Base-by-base conservation (phyloP, 2,797 vertebrate genomes). In the Poeciliopsis gracilis region DNA sequence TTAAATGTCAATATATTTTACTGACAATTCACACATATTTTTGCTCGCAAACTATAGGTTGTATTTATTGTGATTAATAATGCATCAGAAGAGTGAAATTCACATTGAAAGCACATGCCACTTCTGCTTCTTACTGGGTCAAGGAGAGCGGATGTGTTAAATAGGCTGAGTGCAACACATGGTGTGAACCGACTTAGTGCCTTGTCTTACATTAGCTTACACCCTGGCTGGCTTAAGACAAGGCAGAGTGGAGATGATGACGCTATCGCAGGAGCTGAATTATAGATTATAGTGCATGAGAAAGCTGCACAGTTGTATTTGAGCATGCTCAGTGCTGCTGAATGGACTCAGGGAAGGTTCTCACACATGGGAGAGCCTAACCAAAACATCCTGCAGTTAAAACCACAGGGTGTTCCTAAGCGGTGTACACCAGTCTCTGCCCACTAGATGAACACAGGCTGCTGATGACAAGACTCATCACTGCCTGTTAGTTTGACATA, bases 251-350 rank as follows among this genome's bases (percentile, higher is more conserved):
- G 85, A 84, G 86, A 88, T 86, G 86, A 90, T 91, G 93, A 93
- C 84, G 83, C 82, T 23, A 75, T 82, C 41, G 38, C 79, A 85
- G 87, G 85, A 90, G 90, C 86, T 92, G 85, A 92, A 93, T 93
- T 91, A 92, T 92, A 93, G 85, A 93, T 91, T 87, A 87, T 76
- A 20, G 86, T 85, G 88, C 86, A 86, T 90, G 90, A 83, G 84
- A 76, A 53, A 84, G 46, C 59, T 63, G 81, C 36, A 75, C 30
- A 25, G 67, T 84, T 73, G 85, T 86, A 80, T 87, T 82, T 78
- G 77, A 87, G 82, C 59, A 49, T 75, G 77, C 30, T 43, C 72
- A 83, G 83, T 86, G 83, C 70, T 79, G 82, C 72, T 36, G 47
- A 4, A 47, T 75, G 76, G 73, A 70, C 72, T 69, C 46, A 0